Evolutionary conservation across 2,888 invertebrate species (phyloP), one percentile per base, ranked within the genome.

Genomic region (Malacosoma neustria): DNA sequence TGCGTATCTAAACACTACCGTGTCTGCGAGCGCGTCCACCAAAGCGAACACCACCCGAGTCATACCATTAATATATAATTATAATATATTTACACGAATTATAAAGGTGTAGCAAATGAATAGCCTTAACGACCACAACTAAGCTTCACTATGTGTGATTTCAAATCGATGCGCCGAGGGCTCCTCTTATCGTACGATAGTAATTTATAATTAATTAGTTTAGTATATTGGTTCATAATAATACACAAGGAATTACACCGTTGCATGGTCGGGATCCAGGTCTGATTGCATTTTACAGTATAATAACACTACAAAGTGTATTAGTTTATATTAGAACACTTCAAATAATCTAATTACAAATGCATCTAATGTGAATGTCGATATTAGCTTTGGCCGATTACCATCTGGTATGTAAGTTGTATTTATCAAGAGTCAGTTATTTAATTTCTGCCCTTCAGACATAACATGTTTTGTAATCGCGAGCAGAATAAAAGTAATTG

Each of bases 81-180:
- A 79, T 73, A 73, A 74, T 81, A 84, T 82, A 85, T 85, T 84
- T 84, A 85, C 85, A 85, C 74, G 76, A 84, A 81, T 73, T 71
- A 74, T 74, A 76, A 72, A 77, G 73, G 73, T 74, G 73, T 75
- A 79, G 82, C 77, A 82, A 82, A 81, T 68, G 67, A 76, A 79
- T 76, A 77, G 79, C 74, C 76, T 74, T 73, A 74, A 73, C 70
- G 77, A 76, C 74, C 70, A 76, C 73, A 76, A 75, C 80, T 81
- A 84, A 79, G 75, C 76, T 80, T 75, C 73, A 76, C 82, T 84
- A 82, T 73, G 75, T 75, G 76, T 81, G 84, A 81, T 81, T 80
- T 76, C 60, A 79, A 81, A 79, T 68, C 69, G 58, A 65, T 67
- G 69, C 80, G 77, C 80, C 69, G 75, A 67, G 76, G 76, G 77